Evolutionary conservation across 2,888 invertebrate species (phyloP), one percentile per base, ranked within the genome.

Genomic region (Agrilus cyanescens): DNA sequence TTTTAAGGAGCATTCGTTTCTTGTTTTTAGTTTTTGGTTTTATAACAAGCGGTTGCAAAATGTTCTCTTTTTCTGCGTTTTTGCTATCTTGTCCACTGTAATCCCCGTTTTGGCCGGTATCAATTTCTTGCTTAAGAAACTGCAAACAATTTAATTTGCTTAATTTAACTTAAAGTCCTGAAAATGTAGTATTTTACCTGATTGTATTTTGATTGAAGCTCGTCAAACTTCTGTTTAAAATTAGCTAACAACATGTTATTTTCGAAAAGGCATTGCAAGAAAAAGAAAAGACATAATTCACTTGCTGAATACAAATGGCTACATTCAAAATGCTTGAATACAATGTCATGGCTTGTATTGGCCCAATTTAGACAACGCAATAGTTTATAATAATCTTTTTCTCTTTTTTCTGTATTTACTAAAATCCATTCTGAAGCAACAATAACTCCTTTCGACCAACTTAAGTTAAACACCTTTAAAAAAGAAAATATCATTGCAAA

Each of bases 291-390:
- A 53, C 74, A 74, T 35, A 72, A 60, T 53, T 75, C 75, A 53
- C 75, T 76, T 42, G 72, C 70, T 13, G 66, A 66, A 57, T 75
- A 76, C 39, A 79, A 62, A 33, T 71, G 67, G 48, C 75, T 74
- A 20, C 65, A 70, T 50, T 77, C 73, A 44, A 78, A 65, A 50
- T 76, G 73, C 50, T 73, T 71, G 37, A 67, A 67, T 46, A 72
- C 68, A 48, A 67, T 64, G 39, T 61, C 60, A n/a, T 67, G 67
- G 53, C 71, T 70, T 46, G 71, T 56, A 45, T 61, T 60, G 42
- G 61, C 63, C 65, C 73, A 71, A 44, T 68, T 66, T 41, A 73
- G 63, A 51, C 68, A 68, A 25, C 62, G 65, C 38, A 79, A 61
- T 15, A 80, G 58, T 39, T 69, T 66, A 40, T 72, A 69, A 50